A percentile compares a stretch with the other conserved stretches of the same genome.
Conservation (phyloP, 2,113 vertebrate species). For the Conger conger region DNA sequence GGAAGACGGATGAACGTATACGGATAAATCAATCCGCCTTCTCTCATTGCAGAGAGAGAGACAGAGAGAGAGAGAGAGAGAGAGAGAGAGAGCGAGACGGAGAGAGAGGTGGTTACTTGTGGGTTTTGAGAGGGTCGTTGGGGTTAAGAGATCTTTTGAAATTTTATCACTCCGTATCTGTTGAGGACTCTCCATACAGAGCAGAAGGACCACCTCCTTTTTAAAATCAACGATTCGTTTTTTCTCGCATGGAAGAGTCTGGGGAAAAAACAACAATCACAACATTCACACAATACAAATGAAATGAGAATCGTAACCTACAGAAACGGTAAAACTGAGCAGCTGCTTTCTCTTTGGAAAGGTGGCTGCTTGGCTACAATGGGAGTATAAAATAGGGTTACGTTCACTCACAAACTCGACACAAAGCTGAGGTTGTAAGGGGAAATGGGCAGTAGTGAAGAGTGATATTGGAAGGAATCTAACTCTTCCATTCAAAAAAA, state of each 20-base stretch:
- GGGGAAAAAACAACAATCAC: neutral
- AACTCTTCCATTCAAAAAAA: neutral
- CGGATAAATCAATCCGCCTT: conserved; percentile 60
- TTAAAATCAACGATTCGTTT: neutral
- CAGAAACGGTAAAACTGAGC: neutral
- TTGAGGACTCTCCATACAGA: neutral
- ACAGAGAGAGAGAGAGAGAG: too few species aligned
- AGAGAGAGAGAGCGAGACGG: too few species aligned
- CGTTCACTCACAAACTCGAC: neutral
- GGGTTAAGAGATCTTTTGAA: conserved; percentile 15
- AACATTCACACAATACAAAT: neutral
- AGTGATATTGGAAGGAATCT: neutral
- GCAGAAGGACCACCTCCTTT: neutral
- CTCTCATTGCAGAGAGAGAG: conserved; percentile 52
- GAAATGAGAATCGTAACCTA: neutral
- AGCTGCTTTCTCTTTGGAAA: neutral
- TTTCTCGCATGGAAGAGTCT: neutral
- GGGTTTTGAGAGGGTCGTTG: neutral
- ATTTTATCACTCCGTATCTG: neutral
- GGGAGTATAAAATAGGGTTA: neutral
- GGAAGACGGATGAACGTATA: conserved; percentile 60
- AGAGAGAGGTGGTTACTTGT: neutral
- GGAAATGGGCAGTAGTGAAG: neutral
- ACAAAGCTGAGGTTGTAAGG: neutral
- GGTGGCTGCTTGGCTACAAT: neutral